These are phyloP conservation scores for Enteromius mattozi DNA, from an alignment of 2,797 vertebrate species.

Conservation along the genomic window DNA sequence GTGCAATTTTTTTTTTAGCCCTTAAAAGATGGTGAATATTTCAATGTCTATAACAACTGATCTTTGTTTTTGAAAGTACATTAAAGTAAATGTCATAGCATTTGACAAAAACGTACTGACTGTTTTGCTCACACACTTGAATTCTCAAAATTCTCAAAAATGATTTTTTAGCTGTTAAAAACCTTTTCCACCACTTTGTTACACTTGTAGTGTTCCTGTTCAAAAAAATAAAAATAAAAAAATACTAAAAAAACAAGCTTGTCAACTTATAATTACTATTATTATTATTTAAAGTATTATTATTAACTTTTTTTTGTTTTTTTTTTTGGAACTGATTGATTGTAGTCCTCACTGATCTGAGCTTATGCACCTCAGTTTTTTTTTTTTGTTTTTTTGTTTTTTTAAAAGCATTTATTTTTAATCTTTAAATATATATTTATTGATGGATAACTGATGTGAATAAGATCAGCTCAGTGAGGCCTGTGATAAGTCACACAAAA, in stretches of 20 bases:
- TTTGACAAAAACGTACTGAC: not conserved
- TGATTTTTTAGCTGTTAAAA: no score
- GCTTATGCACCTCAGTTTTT: not conserved
- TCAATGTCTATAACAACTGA: not conserved
- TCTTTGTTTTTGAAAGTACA: not conserved
- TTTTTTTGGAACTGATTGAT: no score
- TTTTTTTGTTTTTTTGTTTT: no score
- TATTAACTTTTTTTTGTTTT: no score
- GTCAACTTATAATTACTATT: no score
- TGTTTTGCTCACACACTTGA: not conserved
- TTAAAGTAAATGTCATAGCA: not conserved
- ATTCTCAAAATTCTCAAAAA: no score
- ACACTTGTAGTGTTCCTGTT: not conserved
- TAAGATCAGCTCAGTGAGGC: not conserved
- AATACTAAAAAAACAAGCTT: no score
- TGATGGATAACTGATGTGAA: not conserved
- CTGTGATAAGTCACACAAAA: not conserved
- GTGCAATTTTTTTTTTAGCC: not conserved
- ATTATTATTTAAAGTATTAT: no score
- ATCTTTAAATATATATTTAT: no score
- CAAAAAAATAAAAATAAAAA: not conserved
- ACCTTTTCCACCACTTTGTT: not conserved
- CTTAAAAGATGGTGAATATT: not conserved
- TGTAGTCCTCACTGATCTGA: not conserved
- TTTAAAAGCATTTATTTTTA: no score